Base-by-base conservation (phyloP, 1,140 invertebrate genomes). In the Drosophila tani region DNA sequence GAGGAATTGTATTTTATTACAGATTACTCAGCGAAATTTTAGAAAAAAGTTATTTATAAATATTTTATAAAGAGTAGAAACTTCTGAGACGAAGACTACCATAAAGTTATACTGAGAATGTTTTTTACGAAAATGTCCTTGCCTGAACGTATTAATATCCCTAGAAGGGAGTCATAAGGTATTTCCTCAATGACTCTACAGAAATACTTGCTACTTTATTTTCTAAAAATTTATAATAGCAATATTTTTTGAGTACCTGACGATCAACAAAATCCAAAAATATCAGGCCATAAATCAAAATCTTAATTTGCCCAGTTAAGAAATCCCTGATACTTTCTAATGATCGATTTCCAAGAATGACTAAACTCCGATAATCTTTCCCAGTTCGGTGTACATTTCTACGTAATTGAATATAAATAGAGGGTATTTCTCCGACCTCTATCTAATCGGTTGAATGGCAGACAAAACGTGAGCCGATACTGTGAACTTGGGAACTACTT, bases 381-480 rank as follows among this genome's bases (percentile, higher is more conserved):
- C 12, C 29, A 27, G 12, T 40, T 21, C 5, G 1, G 1, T 9
- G 45, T n/a, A 5, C 14, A 53, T 27, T 41, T 41, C 46, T 40
- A 35, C 19, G 19, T 38, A 69, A 51, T 12, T 3, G 2, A 15
- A 11, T 29, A 29, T 15, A 50, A 49, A 32, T 49, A 27, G 11
- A 19, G 3, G 17, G 43, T 58, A 59, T 3, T 51, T 43, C 45
- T 43, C 35, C n/a, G 53, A 50, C 51, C 11, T 73, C 21, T 58
- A 71, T 71, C 69, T 73, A 71, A 73, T 73, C 53, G 21, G 14
- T 50, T 7, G 1, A 21, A 38, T 11, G 15, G 27, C 12, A 58
- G 66, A 70, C 65, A 49, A 70, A 55, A 51, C 29, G 21, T 32
- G 29, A 9, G 14, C 3, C 53, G 19, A 38, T 67, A 12, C 43